A percentile compares a stretch with the other conserved stretches of the same genome.
These are phyloP conservation scores for Clostera curtula DNA, from an alignment of 2,888 invertebrate genomes.

Conservation along the genomic window DNA sequence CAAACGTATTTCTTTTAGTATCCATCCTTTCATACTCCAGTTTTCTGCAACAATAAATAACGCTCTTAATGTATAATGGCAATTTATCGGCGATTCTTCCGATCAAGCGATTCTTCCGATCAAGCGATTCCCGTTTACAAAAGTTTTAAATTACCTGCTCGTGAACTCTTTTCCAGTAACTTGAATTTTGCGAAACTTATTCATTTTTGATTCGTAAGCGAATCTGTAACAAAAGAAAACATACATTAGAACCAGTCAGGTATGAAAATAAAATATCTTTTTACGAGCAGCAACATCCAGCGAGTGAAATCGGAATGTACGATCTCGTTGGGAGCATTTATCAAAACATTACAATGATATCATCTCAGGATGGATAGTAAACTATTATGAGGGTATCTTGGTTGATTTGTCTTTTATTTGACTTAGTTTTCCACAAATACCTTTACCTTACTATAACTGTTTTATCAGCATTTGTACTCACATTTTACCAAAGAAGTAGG, in stretches of 20 bases:
- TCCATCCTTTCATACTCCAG: slow-evolving; percentile 40
- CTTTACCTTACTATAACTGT: too few relatives aligned
- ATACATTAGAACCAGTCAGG: slow-evolving; percentile 22
- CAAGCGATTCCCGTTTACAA: not conserved
- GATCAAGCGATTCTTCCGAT: not conserved
- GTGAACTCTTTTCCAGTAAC: slow-evolving; percentile 40
- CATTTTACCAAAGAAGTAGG: too few relatives aligned
- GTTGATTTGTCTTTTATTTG: too few relatives aligned
- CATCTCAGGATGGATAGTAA: slow-evolving; percentile 3
- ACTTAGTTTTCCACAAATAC: too few relatives aligned
- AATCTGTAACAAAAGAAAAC: slow-evolving; percentile 53
- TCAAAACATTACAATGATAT: slow-evolving; percentile 6
- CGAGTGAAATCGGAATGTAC: slow-evolving; percentile 7
- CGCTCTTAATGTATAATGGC: slow-evolving; percentile 21
- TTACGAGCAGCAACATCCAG: slow-evolving; percentile 8
- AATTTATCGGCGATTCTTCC: slow-evolving; percentile 8
- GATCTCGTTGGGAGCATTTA: slow-evolving; percentile 10
- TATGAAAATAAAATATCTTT: slow-evolving; percentile 19
- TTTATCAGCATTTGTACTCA: too few relatives aligned
- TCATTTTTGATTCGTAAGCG: slow-evolving; percentile 42
- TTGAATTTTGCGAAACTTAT: slow-evolving; percentile 46
- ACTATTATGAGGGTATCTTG: too few relatives aligned
- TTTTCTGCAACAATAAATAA: slow-evolving; percentile 53
- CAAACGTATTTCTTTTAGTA: slow-evolving; percentile 28
- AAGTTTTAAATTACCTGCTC: slow-evolving; percentile 37